phyloP scores from a whole-genome alignment of 2,113 vertebrate species.

The Verasper variegatus region DNA sequence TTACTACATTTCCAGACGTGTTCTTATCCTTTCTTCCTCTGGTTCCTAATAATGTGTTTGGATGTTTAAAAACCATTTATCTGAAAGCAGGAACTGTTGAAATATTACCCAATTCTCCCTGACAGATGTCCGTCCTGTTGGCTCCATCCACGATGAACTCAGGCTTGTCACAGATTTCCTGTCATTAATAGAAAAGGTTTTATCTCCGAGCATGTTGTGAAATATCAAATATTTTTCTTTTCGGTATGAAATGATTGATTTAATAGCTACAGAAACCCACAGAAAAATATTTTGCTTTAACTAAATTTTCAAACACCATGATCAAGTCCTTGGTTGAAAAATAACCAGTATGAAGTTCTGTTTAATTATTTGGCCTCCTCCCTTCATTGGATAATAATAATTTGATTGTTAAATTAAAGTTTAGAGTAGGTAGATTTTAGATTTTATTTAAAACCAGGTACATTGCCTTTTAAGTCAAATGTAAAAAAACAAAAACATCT shows the following conservation, averaged over 20 bases:
- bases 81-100: slow-evolving; percentile 16
- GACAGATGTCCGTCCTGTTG: slow-evolving; percentile 96
- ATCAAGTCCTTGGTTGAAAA: no score
- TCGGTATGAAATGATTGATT: no score
- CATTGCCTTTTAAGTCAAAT: background rate
- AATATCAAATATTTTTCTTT: background rate
- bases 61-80: background rate
- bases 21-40: background rate
- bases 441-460: no score
- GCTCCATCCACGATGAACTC: slow-evolving; percentile 95
- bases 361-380: no score
- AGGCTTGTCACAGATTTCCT: slow-evolving; percentile 96
- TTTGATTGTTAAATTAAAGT: no score
- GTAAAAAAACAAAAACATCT: background rate
- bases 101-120: slow-evolving; percentile 93
- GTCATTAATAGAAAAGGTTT: slow-evolving; percentile 17
- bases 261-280: no score
- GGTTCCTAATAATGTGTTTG: background rate
- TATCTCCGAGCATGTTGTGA: background rate
- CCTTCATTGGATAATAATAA: no score
- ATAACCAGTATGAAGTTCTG: no score
- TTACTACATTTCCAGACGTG: background rate
- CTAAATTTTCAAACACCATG: no score
- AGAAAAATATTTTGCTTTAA: no score
- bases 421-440: no score